phyloP scores from a whole-genome alignment of 1,140 invertebrate genomes.

The Hycleus cichorii region DNA sequence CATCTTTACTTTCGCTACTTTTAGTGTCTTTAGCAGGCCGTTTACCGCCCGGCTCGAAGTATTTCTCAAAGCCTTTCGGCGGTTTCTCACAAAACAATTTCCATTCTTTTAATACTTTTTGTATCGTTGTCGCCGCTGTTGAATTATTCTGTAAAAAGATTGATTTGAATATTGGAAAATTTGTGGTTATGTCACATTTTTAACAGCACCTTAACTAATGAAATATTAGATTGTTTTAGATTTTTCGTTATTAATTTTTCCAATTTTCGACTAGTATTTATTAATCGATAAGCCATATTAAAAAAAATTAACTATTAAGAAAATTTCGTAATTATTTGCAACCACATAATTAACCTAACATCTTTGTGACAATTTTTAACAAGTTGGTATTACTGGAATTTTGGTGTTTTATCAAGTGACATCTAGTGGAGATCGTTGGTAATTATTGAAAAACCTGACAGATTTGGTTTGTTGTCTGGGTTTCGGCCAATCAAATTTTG shows the following conservation, averaged over 20 bases:
- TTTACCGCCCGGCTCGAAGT: constrained; percentile 56
- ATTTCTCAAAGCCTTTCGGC: constrained; percentile 90
- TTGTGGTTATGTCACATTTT: constrained; percentile 20
- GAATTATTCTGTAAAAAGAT: constrained; percentile 28
- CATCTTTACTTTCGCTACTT: constrained; percentile 26
- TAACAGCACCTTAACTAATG: constrained; percentile 27
- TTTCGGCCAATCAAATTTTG: constrained; percentile 4
- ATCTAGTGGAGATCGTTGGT: too few relatives aligned
- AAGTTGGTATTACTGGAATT: too few relatives aligned
- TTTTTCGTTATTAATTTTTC: constrained; percentile 39
- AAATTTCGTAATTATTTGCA: too few relatives aligned
- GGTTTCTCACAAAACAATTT: constrained; percentile 59
- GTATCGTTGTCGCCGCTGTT: constrained; percentile 25
- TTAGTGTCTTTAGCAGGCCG: constrained; percentile 42
- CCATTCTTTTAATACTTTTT: constrained; percentile 46
- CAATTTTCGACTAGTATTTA: constrained; percentile 36
- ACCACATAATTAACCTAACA: too few relatives aligned
- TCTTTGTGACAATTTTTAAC: too few relatives aligned
- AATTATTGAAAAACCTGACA: not conserved
- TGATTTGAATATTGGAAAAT: not conserved
- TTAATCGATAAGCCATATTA: constrained; percentile 41
- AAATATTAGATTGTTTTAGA: constrained; percentile 31
- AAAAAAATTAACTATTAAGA: not conserved
- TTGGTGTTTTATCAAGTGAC: too few relatives aligned
- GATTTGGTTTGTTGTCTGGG: not conserved